Percentiles rank a stretch among this genome's conserved stretches.
phyloP scores from a whole-genome alignment of 2,113 vertebrate species.

The Mionectes macconnelli region DNA sequence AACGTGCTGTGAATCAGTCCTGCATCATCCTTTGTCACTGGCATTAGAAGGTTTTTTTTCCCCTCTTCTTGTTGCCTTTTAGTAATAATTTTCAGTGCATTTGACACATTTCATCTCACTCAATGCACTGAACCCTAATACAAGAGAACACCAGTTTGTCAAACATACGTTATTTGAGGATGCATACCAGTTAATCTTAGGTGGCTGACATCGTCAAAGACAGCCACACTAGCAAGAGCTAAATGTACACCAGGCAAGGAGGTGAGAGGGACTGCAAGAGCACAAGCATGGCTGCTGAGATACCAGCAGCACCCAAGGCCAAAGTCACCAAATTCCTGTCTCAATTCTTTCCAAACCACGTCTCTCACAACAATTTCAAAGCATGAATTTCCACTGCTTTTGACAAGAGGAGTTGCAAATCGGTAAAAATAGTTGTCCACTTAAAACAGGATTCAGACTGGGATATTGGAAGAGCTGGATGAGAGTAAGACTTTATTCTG shows the following conservation, averaged over 20 bases:
- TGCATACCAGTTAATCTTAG: slow-evolving; percentile 65
- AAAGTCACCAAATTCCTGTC: background rate
- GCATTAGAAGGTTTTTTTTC: slow-evolving; percentile 39
- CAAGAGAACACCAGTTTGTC: slow-evolving; percentile 63
- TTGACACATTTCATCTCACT: slow-evolving; percentile 74
- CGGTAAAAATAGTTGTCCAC: accelerated
- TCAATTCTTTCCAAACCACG: background rate
- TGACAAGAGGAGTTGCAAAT: background rate
- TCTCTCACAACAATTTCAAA: background rate
- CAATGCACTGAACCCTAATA: slow-evolving; percentile 67
- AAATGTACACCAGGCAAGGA: background rate
- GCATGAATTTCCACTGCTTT: background rate
- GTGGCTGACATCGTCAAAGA: slow-evolving; percentile 35
- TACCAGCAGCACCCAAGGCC: background rate
- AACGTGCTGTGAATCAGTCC: slow-evolving; percentile 60
- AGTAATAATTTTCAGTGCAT: slow-evolving; percentile 68
- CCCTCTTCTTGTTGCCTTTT: slow-evolving; percentile 42
- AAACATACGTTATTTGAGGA: slow-evolving; percentile 50
- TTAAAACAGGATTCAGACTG: background rate
- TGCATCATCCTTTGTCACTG: slow-evolving; percentile 59
- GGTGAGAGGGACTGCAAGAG: background rate
- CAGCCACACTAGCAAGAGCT: background rate
- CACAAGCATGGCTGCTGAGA: background rate
- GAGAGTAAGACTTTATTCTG: background rate
- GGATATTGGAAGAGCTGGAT: background rate